Base-by-base conservation (phyloP, 2,888 invertebrate species). In the Philhelius pedissequus region DNA sequence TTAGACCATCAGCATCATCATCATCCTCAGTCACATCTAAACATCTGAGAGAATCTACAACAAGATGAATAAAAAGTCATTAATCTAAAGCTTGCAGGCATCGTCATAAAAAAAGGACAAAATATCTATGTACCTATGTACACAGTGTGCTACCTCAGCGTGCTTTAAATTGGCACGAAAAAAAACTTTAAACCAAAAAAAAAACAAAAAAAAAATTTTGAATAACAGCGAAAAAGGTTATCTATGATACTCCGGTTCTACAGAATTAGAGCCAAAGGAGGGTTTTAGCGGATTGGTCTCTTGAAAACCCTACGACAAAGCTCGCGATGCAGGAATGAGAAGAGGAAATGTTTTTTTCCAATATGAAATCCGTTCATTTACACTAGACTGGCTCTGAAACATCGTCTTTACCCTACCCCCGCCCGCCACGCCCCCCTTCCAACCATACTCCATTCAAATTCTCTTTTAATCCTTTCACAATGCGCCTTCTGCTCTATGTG, bases 81-180 rank as follows among this genome's bases (percentile, higher is more conserved):
- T 82, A 82, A 82, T 82, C 81, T 76, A 54, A 56, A 68, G 50
- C 58, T 77, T 71, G 18, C 66, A 35, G 64, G 70, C 76, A 52
- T 50, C 58, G 20, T 76, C 56, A 38, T 71, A 71, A 22, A 48
- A 48, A 48, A 48, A 48, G 22, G 60, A 77, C 43, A 56, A 77
- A 71, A 75, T 58, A 68, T 56, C 32, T 5, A 54, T 11, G 15
- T n/a, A n/a, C n/a, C n/a, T n/a, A n/a, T n/a, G n/a, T n/a, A n/a
- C 7, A 38, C 38, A 38, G n/a, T 0, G n/a, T 0, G 7, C 38
- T 6, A n/a, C 7, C 38, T n/a, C 38, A 38, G n/a, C 66, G 52
- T 52, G 54, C 48, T 35, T 20, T 66, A 81, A 56, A 60, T 30
- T 13, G 13, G 3, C 43, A 66, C n/a, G n/a, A 43, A 76, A 76